A percentile compares a stretch with the other conserved stretches of the same genome.
These are phyloP conservation scores for Pangasius mekongensis DNA, from an alignment of 2,797 vertebrate genomes.

Conservation along the genomic window DNA sequence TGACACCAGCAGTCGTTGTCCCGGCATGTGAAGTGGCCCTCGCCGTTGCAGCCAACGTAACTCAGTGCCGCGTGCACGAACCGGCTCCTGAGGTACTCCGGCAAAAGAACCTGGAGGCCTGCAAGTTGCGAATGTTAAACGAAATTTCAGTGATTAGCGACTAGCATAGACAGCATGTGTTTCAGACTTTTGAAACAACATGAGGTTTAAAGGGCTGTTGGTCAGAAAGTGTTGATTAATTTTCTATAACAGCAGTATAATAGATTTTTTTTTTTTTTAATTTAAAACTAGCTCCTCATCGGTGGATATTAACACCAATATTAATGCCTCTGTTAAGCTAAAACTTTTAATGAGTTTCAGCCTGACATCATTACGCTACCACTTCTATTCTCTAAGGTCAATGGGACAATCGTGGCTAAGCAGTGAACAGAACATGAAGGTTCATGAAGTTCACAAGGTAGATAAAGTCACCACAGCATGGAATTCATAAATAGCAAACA, in stretches of 20 bases:
- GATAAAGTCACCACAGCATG: not conserved
- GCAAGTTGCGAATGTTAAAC: not conserved
- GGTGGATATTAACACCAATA: not conserved
- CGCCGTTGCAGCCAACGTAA: conserved; percentile 93
- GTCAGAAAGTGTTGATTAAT: too few species aligned
- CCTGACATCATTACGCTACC: not conserved
- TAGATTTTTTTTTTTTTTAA: too few species aligned
- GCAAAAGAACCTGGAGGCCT: conserved; percentile 93
- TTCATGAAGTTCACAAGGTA: not conserved
- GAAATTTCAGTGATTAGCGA: not conserved
- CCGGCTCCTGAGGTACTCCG: conserved; percentile 84
- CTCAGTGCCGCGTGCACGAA: conserved; percentile 93
- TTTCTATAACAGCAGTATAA: too few species aligned
- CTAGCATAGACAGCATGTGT: not conserved
- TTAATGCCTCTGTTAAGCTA: not conserved
- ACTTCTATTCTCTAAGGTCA: not conserved
- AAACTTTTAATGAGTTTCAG: not conserved
- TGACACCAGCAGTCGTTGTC: conserved; percentile 94
- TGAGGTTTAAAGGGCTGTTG: too few species aligned
- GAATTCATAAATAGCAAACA: conserved; percentile 10
- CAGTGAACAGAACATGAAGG: not conserved
- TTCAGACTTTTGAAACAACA: not conserved
- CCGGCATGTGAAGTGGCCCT: conserved; percentile 90
- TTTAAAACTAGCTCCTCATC: not conserved
- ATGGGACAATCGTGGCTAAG: not conserved